phyloP scores from a whole-genome alignment of 2,888 invertebrate genomes.

The Crioceris asparagi region DNA sequence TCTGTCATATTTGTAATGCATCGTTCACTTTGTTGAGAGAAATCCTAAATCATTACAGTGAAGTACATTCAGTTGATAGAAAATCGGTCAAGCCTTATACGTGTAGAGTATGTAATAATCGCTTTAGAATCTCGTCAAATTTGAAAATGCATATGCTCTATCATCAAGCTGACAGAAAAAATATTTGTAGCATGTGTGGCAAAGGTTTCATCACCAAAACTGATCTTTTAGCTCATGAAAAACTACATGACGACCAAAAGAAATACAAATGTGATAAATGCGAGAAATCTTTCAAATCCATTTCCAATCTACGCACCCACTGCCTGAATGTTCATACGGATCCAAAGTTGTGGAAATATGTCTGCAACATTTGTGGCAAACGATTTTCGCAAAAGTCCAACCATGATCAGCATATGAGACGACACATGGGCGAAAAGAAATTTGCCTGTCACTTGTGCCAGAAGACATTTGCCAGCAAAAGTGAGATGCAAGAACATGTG shows the following conservation, averaged over 20 bases:
- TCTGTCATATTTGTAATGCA: conserved; percentile 27
- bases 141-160: conserved; percentile 27
- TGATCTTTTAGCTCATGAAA: conserved; percentile 27
- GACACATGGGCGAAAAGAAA: conserved; percentile 25
- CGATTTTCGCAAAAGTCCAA: conserved; percentile 27
- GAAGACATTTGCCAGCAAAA: conserved; percentile 24
- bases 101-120: conserved; percentile 25
- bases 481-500: conserved; percentile 24
- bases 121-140: conserved; percentile 26
- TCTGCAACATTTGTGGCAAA: conserved; percentile 23
- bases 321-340: conserved; percentile 28
- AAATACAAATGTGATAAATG: conserved; percentile 28
- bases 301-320: conserved; percentile 26
- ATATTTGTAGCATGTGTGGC: conserved; percentile 29
- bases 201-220: conserved; percentile 36
- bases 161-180: conserved; percentile 24
- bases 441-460: conserved; percentile 25
- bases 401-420: conserved; percentile 23
- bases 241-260: conserved; percentile 25
- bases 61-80: conserved; percentile 20
- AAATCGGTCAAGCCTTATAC: conserved; percentile 26
- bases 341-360: conserved; percentile 27
- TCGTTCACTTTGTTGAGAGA: conserved; percentile 21
- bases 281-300: conserved; percentile 28
- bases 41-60: conserved; percentile 23